Evolutionary conservation across 2,888 invertebrate species (phyloP).

Genomic region (Drosophila kanekoi): DNA sequence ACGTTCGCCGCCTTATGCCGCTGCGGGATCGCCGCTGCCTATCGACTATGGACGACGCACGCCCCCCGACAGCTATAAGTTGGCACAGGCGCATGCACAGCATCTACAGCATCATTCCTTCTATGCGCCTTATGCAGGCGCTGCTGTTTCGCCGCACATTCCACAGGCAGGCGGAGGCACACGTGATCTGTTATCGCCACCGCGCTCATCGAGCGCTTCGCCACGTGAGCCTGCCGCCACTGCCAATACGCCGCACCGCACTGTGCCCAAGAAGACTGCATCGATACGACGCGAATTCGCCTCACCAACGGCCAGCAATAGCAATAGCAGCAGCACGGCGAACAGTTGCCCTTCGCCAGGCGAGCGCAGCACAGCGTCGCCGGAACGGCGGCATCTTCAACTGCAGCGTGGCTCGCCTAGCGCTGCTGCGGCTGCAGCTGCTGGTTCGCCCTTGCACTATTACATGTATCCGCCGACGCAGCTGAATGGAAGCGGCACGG

Average conservation of each 20-base stretch:
- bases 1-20: conserved; percentile 82
- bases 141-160: conserved; percentile 69
- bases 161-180: conserved; percentile 54
- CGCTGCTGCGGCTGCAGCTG: conserved; percentile 59
- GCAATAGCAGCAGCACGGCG: conserved; percentile 51
- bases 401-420: conserved; percentile 80
- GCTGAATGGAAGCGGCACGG: conserved; percentile 79
- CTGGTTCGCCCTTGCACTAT: conserved; percentile 80
- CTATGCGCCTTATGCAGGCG: conserved; percentile 78
- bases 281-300: conserved; percentile 85
- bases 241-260: conserved; percentile 80
- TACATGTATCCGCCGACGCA: conserved; percentile 84
- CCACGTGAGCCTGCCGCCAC: conserved; percentile 65
- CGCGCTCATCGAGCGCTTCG: conserved; percentile 79
- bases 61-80: conserved; percentile 69
- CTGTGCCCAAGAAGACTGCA: conserved; percentile 85
- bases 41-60: conserved; percentile 76
- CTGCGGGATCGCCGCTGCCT: conserved; percentile 74
- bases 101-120: conserved; percentile 73
- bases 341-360: conserved; percentile 76
- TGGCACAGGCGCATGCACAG: conserved; percentile 63
- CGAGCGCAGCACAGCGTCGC: conserved; percentile 76
- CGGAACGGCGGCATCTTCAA: conserved; percentile 71
- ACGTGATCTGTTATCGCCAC: conserved; percentile 75
- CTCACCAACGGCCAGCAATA: conserved; percentile 83